Evolutionary conservation across 1,140 invertebrate species (phyloP).

Genomic region (Papilio aristodemus): DNA sequence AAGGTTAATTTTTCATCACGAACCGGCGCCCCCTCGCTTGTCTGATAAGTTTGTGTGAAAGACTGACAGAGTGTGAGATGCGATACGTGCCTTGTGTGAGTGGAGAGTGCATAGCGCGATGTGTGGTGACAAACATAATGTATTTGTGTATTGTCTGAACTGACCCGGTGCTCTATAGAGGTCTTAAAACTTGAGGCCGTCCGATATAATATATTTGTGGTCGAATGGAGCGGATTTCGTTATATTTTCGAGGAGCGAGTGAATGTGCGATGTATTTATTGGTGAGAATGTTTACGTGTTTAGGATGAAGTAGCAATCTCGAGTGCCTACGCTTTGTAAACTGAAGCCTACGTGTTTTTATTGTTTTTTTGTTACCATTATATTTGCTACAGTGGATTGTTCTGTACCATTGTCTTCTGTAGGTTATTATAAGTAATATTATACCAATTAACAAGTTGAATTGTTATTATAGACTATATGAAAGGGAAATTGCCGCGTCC

Average conservation of each 20-base stretch:
- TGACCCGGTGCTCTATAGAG: constrained; percentile 78
- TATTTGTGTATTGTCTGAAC: constrained; percentile 67
- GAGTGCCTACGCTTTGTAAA: constrained; percentile 80
- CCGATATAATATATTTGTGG: constrained; percentile 62
- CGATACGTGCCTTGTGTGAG: constrained; percentile 51
- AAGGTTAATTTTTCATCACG: constrained; percentile 73
- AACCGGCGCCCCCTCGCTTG: constrained; percentile 57
- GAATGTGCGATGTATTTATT: constrained; percentile 73
- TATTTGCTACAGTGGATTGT: constrained; percentile 70
- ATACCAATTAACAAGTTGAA: constrained; percentile 79
- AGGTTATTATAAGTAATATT: constrained; percentile 74
- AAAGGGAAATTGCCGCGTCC: constrained; percentile 46
- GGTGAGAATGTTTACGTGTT: constrained; percentile 74
- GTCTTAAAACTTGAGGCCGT: constrained; percentile 74
- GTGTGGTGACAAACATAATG: constrained; percentile 56
- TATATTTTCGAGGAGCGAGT: constrained; percentile 49
- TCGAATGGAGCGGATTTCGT: constrained; percentile 56
- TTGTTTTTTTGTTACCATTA: constrained; percentile 79
- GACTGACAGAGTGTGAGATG: constrained; percentile 64
- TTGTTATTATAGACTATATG: constrained; percentile 73
- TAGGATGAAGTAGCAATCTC: constrained; percentile 78
- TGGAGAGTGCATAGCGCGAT: constrained; percentile 53
- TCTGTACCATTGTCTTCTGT: constrained; percentile 78
- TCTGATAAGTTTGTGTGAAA: constrained; percentile 64
- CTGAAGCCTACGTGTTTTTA: constrained; percentile 75